These are phyloP conservation scores for Coranthus polyacanthus DNA, from an alignment of 2,797 vertebrate species.

Conservation along the genomic window DNA sequence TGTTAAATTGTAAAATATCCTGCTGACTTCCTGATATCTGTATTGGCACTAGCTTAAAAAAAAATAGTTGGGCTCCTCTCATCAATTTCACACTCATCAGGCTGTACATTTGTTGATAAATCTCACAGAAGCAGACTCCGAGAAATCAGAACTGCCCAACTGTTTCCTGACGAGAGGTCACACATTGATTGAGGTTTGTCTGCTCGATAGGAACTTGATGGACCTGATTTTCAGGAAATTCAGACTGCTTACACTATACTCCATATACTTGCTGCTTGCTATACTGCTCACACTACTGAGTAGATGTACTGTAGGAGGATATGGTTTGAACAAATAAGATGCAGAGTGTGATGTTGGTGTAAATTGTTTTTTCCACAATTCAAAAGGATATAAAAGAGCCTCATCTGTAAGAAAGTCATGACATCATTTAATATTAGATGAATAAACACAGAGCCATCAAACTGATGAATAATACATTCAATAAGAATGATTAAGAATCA, in stretches of 20 bases:
- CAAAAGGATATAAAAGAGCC: conserved; percentile 2
- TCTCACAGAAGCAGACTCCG: conserved; percentile 21
- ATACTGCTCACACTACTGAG: background rate
- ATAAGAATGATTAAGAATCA: conserved; percentile 35
- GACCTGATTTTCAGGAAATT: conserved; percentile 38
- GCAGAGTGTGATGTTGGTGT: background rate
- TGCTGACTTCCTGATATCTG: no score
- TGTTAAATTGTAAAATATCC: no score
- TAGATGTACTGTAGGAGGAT: conserved; percentile 5
- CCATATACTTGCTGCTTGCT: no score
- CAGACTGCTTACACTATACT: no score
- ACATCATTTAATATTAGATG: background rate
- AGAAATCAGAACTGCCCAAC: conserved; percentile 13
- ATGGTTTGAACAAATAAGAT: conserved; percentile 4
- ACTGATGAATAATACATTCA: conserved; percentile 21
- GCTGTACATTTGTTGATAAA: conserved; percentile 19
- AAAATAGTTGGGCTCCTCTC: no score
- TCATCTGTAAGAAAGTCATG: background rate
- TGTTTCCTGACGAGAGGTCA: conserved; percentile 26
- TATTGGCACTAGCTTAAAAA: no score
- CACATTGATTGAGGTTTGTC: conserved; percentile 27
- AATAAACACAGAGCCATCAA: conserved; percentile 1
- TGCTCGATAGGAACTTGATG: conserved; percentile 41
- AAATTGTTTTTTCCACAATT: background rate
- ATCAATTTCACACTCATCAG: conserved; percentile 29